phyloP scores from a whole-genome alignment of 2,113 vertebrate species.

The Australoheros scitulus region DNA sequence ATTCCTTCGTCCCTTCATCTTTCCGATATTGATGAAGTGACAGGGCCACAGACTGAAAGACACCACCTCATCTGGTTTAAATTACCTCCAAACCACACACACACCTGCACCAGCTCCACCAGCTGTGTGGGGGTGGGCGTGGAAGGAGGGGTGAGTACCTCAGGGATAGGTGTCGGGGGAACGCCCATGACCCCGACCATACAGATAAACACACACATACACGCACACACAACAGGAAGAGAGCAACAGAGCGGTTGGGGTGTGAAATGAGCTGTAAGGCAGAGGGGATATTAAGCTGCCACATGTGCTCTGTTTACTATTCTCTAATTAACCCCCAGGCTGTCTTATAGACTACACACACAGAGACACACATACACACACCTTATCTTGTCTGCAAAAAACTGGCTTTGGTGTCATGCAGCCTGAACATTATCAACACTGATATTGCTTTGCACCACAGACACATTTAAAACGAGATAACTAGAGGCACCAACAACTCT shows the following conservation, averaged over 20 bases:
- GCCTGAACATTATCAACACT: conserved; percentile 39
- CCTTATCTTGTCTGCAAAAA: conserved; percentile 30
- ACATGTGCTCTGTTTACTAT: conserved; percentile 81
- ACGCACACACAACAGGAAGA: conserved; percentile 64
- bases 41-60: conserved; percentile 72
- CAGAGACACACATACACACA: conserved; percentile 32
- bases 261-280: conserved; percentile 79
- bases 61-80: conserved; percentile 75
- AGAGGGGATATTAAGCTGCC: conserved; percentile 78
- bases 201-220: conserved; percentile 29
- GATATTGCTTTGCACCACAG: conserved; percentile 30
- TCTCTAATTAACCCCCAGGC: conserved; percentile 80
- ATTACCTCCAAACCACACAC: conserved; percentile 68
- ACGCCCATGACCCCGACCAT: conserved; percentile 70
- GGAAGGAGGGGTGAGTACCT: conserved; percentile 43
- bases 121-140: conserved; percentile 36
- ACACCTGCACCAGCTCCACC: conserved; percentile 75
- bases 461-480: conserved; percentile 25
- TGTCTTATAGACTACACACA: conserved; percentile 63
- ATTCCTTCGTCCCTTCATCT: conserved; percentile 61
- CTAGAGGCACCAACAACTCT: not conserved
- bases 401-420: conserved; percentile 39
- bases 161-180: conserved; percentile 65
- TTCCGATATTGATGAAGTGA: conserved; percentile 66
- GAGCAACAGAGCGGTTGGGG: conserved; percentile 77